Conservation (phyloP, 2,797 vertebrate species). For the Pangasius djambal region DNA sequence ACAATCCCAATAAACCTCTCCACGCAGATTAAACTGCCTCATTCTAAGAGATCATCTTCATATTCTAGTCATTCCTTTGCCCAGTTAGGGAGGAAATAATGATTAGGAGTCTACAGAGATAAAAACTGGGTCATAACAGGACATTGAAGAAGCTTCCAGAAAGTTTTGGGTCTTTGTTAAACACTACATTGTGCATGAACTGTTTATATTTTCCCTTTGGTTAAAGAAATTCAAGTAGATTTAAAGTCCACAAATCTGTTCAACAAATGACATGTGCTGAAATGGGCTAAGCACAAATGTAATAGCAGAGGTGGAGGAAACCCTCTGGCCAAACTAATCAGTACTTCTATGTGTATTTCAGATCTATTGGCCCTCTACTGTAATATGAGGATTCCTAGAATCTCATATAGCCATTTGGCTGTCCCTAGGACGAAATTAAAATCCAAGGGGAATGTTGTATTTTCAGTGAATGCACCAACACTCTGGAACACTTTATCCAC, state of each 20-base stretch:
- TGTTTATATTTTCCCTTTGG: neutral
- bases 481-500: neutral
- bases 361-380: too few species aligned
- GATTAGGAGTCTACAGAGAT: constrained; percentile 27
- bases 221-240: neutral
- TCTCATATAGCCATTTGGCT: neutral
- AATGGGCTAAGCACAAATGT: neutral
- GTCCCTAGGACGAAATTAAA: neutral
- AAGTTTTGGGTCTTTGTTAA: neutral
- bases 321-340: neutral
- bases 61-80: constrained; percentile 61
- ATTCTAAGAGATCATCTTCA: constrained; percentile 64
- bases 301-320: neutral
- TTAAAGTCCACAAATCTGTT: neutral
- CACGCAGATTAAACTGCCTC: constrained; percentile 60
- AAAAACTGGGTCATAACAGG: neutral
- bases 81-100: constrained; percentile 62
- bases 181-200: neutral
- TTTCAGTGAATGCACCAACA: neutral
- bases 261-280: neutral
- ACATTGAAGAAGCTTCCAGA: neutral
- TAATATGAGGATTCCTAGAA: too few species aligned
- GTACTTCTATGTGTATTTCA: too few species aligned
- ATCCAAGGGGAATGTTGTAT: neutral
- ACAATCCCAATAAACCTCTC: constrained; percentile 54